Evolutionary conservation across 1,140 invertebrate genomes (phyloP).

Genomic region (Drosophila nasuta): DNA sequence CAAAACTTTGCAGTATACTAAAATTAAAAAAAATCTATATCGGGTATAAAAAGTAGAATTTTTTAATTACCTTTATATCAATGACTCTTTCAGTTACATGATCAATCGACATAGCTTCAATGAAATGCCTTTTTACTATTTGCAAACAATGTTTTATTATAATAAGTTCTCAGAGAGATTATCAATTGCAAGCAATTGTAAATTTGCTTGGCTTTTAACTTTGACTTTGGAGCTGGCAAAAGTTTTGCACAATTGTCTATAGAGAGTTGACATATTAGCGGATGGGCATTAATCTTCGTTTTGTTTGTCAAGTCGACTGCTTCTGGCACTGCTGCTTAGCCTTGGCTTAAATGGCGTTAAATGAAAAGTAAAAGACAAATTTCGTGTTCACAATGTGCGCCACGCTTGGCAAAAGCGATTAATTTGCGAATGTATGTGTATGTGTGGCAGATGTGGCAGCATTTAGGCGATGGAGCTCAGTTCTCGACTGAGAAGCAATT

Average conservation of each 20-base stretch:
- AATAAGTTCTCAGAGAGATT: background rate
- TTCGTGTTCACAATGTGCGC: slow-evolving; percentile 56
- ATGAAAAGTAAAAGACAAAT: slow-evolving; percentile 69
- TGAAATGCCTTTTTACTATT: background rate
- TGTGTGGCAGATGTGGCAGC: background rate
- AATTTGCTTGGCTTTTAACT: slow-evolving; percentile 15
- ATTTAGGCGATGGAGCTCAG: slow-evolving; percentile 11
- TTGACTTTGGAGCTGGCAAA: background rate
- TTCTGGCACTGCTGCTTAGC: slow-evolving; percentile 9
- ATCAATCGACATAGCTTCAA: background rate
- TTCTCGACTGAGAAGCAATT: slow-evolving; percentile 58
- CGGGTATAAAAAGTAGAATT: too few species aligned
- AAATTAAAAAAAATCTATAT: too few species aligned
- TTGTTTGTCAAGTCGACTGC: slow-evolving; percentile 23
- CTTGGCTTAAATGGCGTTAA: slow-evolving; percentile 68
- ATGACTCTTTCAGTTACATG: background rate
- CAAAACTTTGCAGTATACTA: too few species aligned
- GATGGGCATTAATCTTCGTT: slow-evolving; percentile 66
- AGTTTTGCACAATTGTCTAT: slow-evolving; percentile 35
- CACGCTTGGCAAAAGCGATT: slow-evolving; percentile 51
- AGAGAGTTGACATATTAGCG: slow-evolving; percentile 29
- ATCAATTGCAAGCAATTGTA: slow-evolving; percentile 10
- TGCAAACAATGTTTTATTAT: background rate
- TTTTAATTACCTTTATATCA: too few species aligned
- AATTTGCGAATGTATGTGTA: slow-evolving; percentile 47